Evolutionary conservation across 1,140 invertebrate genomes (phyloP), one percentile per base, ranked within the genome.

Genomic region (Sinella curviseta): DNA sequence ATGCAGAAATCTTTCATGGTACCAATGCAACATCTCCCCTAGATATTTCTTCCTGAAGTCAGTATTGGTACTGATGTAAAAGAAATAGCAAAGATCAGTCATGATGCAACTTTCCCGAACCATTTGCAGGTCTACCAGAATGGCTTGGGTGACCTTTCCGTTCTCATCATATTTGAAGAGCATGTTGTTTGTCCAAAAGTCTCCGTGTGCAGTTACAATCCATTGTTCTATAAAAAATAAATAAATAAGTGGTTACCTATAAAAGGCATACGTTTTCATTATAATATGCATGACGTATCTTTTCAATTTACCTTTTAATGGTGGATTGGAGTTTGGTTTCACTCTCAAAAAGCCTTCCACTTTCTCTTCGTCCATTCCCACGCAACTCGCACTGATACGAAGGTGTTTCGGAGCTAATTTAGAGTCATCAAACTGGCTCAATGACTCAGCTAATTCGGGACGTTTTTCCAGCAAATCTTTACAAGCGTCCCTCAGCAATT

Each of bases 151-250:
- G 2, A 80, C 77, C 26, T 74, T 24, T 1, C 34, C n/a, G 2
- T 55, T 60, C 16, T 73, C 57, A 30, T 80, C 60, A 24, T 79
- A 80, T 36, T 57, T 39, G 78, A 83, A 83, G 1, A 83, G 35
- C 34, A 83, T 73, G 28, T 83, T 83, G 67, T 83, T 83, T 12
- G 77, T 54, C 80, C 80, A 83, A 16, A 60, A 78, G 33, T 83
- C 83, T 20, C 76, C 74, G 35, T 75, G 74, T 2, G 33, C 74
- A 3, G 35, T 35, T 2, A 75, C 34, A 17, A 75, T 75, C 74
- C 74, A 75, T 75, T 75, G 74, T 2, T 75, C 74, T 75, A 14
- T 14, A n/a, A 36, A 54, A 75, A 75, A 12, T 54, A 2, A 75
- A 20, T 65, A 65, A n/a, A 65, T 26, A 14, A 17, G 26, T 26